Evolutionary conservation across 2,797 vertebrate species (phyloP).

Genomic region (Gobio occitaniae): DNA sequence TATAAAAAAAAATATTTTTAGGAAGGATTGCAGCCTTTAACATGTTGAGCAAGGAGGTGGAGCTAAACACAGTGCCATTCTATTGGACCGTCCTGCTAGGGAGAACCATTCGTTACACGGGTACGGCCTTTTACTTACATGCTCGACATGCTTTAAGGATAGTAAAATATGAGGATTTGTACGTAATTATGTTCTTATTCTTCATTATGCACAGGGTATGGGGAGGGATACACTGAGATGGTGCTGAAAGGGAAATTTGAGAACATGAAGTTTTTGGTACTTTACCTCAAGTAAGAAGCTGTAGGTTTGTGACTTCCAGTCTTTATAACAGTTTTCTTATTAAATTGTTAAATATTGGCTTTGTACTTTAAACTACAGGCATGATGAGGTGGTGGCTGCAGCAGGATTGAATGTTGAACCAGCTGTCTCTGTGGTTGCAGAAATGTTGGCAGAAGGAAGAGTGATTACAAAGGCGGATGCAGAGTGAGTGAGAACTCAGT

Average conservation of each 20-base stretch:
- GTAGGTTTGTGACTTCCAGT: neutral
- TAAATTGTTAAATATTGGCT: neutral
- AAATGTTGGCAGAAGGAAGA: slow-evolving; percentile 76
- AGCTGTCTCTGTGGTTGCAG: slow-evolving; percentile 81
- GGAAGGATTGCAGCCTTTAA: slow-evolving; percentile 83
- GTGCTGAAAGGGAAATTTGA: slow-evolving; percentile 82
- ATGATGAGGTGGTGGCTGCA: slow-evolving; percentile 80
- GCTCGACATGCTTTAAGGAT: neutral
- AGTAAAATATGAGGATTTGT: neutral
- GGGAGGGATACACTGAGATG: slow-evolving; percentile 82
- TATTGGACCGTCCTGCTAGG: slow-evolving; percentile 86
- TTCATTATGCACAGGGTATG: slow-evolving; percentile 74
- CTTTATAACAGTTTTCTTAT: neutral
- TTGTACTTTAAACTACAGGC: slow-evolving; percentile 64
- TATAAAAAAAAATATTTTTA: slow-evolving; percentile 54
- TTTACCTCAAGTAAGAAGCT: slow-evolving; percentile 85
- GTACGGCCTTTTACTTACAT: slow-evolving; percentile 61
- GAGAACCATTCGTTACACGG: slow-evolving; percentile 84
- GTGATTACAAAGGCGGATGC: slow-evolving; percentile 83
- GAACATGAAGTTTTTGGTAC: slow-evolving; percentile 81
- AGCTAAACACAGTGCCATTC: slow-evolving; percentile 82
- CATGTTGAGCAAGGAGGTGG: slow-evolving; percentile 76
- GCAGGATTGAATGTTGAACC: slow-evolving; percentile 86
- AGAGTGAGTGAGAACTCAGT: slow-evolving; percentile 67
- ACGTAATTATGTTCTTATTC: neutral